These are phyloP conservation scores for Naso thynnoides DNA, from an alignment of 2,797 vertebrate species.

Conservation along the genomic window DNA sequence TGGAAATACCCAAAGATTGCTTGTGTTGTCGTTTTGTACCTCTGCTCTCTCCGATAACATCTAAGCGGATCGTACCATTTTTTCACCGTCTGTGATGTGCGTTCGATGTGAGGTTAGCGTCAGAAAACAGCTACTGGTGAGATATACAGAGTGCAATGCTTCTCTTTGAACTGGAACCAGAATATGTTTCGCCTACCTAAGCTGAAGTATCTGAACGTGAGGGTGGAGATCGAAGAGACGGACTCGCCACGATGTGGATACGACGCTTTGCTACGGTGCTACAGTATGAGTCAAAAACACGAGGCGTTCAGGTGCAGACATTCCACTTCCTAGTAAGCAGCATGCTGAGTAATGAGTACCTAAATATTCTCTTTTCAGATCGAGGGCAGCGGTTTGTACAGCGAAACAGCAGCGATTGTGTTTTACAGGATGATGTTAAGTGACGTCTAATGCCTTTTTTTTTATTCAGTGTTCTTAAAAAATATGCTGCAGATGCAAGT, in stretches of 20 bases:
- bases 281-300: constrained; percentile 27
- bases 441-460: constrained; percentile 14
- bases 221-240: neutral
- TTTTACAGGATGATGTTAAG: constrained; percentile 26
- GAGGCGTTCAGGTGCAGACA: constrained; percentile 64
- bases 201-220: constrained; percentile 53
- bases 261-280: constrained; percentile 47
- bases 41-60: constrained; percentile 24
- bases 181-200: constrained; percentile 35
- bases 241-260: constrained; percentile 23
- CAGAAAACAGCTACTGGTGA: constrained; percentile 70
- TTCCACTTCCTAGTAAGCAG: constrained; percentile 72
- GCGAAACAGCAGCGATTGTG: constrained; percentile 38
- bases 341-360: constrained; percentile 75
- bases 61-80: constrained; percentile 23
- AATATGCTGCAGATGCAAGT: constrained; percentile 56
- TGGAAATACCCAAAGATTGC: constrained; percentile 25
- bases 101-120: constrained; percentile 49
- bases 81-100: constrained; percentile 19
- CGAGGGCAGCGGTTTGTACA: constrained; percentile 69
- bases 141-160: constrained; percentile 42
- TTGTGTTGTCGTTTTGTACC: constrained; percentile 1
- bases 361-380: constrained; percentile 57
- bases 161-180: constrained; percentile 43
- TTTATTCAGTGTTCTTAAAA: constrained; percentile 55